phyloP scores from a whole-genome alignment of 2,797 vertebrate genomes.

The Trematomus bernacchii region DNA sequence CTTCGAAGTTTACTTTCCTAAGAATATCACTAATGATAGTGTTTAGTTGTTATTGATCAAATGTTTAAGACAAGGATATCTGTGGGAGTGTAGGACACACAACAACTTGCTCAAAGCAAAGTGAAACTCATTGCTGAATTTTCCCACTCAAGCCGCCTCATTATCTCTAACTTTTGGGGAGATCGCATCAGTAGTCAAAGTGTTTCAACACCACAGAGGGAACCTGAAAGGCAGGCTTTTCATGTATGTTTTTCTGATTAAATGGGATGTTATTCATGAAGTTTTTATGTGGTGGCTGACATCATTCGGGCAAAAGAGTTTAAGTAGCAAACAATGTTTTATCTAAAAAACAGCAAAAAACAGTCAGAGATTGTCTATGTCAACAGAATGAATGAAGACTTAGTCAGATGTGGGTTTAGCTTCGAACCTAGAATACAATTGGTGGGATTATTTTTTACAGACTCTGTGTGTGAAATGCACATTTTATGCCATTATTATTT shows the following conservation, averaged over 20 bases:
- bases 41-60: conserved; percentile 6
- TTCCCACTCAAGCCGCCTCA: conserved; percentile 8
- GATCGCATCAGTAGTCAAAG: background rate
- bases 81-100: background rate
- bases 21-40: background rate
- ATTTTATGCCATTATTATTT: conserved; percentile 28
- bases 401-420: background rate
- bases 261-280: conserved; percentile 9
- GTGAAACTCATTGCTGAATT: conserved; percentile 1
- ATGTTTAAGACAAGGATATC: background rate
- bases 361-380: background rate
- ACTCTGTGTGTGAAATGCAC: conserved; percentile 10
- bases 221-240: conserved; percentile 4
- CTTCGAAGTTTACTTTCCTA: conserved; percentile 6
- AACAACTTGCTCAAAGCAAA: conserved; percentile 24
- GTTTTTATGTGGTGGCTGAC: conserved; percentile 13
- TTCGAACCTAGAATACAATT: conserved; percentile 1
- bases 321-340: conserved; percentile 5
- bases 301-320: background rate
- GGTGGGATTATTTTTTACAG: conserved; percentile 6
- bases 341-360: conserved; percentile 6
- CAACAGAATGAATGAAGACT: background rate
- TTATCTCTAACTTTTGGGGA: conserved; percentile 21
- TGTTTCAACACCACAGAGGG: background rate
- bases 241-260: conserved; percentile 2